Conservation (phyloP, 2,113 vertebrate genomes). For the Ptyas mucosa region DNA sequence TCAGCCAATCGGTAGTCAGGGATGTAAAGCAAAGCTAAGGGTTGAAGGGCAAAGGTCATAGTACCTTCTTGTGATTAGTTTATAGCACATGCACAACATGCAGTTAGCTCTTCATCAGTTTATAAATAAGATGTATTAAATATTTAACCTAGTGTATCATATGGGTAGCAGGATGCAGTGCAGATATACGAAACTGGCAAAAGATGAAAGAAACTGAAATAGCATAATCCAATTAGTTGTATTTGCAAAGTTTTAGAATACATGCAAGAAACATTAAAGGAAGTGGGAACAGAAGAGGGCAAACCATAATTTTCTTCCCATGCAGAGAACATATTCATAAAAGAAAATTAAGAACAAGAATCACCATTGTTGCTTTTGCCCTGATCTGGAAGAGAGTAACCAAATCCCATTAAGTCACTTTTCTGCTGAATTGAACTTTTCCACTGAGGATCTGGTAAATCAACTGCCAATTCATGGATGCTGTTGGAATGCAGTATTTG, state of each 20-base stretch:
- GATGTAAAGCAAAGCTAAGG: conserved; percentile 99
- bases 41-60: conserved; percentile 97
- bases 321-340: conserved; percentile 47
- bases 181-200: conserved; percentile 37
- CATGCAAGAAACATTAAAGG: conserved; percentile 60
- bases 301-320: conserved; percentile 54
- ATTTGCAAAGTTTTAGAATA: conserved; percentile 13
- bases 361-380: conserved; percentile 98
- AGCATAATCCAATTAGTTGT: conserved; percentile 6
- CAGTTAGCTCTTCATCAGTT: conserved; percentile 81
- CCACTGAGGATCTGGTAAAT: conserved; percentile 94
- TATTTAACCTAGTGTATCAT: conserved; percentile 57
- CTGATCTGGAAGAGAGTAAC: conserved; percentile 94
- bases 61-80: conserved; percentile 92
- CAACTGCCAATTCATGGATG: conserved; percentile 96
- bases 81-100: conserved; percentile 92
- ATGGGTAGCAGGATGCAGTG: conserved; percentile 39
- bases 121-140: conserved; percentile 62
- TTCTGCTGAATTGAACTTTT: conserved; percentile 93
- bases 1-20: conserved; percentile 99
- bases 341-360: conserved; percentile 50
- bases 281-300: conserved; percentile 33
- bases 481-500: conserved; percentile 97
- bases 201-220: conserved; percentile 43
- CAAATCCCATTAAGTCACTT: conserved; percentile 90